Conservation (phyloP, 1,140 invertebrate genomes). For the Geopemphigus sp. region DNA sequence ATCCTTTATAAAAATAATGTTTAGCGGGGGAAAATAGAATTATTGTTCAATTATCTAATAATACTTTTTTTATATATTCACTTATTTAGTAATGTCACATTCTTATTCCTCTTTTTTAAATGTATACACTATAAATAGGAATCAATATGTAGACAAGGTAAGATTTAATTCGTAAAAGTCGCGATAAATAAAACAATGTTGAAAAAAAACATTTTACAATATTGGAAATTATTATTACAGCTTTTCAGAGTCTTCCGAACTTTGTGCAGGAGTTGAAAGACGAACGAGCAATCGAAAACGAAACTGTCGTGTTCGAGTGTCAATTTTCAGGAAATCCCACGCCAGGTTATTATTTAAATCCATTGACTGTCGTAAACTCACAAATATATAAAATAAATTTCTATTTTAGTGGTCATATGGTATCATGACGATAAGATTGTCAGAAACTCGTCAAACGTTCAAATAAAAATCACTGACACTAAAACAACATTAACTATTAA, state of each 20-base stretch:
- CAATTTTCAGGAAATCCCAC: conserved; percentile 76
- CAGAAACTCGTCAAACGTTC: conserved; percentile 67
- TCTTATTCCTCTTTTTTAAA: too few relatives aligned
- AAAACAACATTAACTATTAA: conserved; percentile 71
- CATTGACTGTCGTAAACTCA: not conserved
- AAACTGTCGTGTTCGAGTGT: conserved; percentile 73
- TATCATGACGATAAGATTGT: conserved; percentile 81
- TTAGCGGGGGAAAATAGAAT: too few relatives aligned
- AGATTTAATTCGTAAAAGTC: too few relatives aligned
- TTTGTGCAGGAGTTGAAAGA: conserved; percentile 79
- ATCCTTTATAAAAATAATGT: too few relatives aligned
- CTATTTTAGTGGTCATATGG: conserved; percentile 75
- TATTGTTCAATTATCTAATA: too few relatives aligned
- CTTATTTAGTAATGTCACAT: too few relatives aligned
- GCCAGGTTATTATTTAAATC: conserved; percentile 64
- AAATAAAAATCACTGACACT: conserved; percentile 72
- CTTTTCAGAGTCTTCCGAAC: conserved; percentile 59
- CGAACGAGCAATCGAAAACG: conserved; percentile 69
- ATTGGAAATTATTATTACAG: conserved; percentile 13
- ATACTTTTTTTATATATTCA: too few relatives aligned
- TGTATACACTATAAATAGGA: too few relatives aligned
- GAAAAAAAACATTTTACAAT: too few relatives aligned
- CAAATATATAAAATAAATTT: not conserved
- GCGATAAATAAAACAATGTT: too few relatives aligned
- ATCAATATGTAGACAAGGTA: too few relatives aligned